A percentile compares a stretch with the other conserved stretches of the same genome.
These are phyloP conservation scores for Hypanus sabinus DNA, from an alignment of 2,113 vertebrate species.

Conservation along the genomic window DNA sequence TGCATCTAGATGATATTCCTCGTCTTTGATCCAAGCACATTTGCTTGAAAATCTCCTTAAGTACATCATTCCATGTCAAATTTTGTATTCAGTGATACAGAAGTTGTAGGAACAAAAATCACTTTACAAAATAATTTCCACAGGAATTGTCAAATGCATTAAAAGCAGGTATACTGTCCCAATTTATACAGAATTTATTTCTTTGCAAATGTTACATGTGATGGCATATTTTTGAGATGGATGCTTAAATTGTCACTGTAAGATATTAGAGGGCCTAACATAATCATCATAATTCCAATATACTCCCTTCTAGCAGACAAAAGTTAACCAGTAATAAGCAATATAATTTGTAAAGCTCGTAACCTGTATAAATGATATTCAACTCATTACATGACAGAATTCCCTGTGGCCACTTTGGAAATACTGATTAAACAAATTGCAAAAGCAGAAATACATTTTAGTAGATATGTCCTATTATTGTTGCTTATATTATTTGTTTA, in stretches of 20 bases:
- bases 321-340: not conserved
- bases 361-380: not conserved
- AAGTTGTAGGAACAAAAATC: no score
- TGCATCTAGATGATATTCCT: not conserved
- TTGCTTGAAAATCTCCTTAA: no score
- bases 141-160: no score
- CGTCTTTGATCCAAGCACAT: not conserved
- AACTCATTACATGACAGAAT: not conserved
- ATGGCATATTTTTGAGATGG: not conserved
- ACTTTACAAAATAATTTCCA: no score
- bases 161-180: no score
- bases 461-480: not conserved
- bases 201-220: not conserved
- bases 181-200: not conserved
- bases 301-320: not conserved
- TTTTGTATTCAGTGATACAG: no score
- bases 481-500: not conserved
- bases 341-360: conserved; percentile 1
- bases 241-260: not conserved
- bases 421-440: conserved; percentile 12
- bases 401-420: conserved; percentile 8
- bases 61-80: no score
- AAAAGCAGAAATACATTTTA: conserved; percentile 9
- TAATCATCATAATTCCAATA: not conserved
- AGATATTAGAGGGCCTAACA: not conserved